A percentile compares a stretch with the other conserved stretches of the same genome.
Evolutionary conservation across 2,113 vertebrate genomes (phyloP).

Genomic region (Strix uralensis): DNA sequence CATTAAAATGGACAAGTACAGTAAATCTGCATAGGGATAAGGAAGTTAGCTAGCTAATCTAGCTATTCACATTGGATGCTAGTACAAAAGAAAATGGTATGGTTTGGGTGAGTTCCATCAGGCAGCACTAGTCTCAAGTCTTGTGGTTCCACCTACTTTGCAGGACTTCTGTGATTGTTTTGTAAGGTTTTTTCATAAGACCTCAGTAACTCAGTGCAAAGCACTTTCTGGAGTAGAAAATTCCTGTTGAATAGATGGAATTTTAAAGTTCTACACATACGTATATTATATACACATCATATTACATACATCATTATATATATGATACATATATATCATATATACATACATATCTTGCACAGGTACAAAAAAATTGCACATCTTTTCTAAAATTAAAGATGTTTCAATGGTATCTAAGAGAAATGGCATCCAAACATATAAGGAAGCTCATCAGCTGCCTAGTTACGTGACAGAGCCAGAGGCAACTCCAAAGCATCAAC

Average conservation of each 20-base stretch:
- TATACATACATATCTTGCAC: fast-evolving
- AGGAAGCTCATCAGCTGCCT: slow-evolving; percentile 5
- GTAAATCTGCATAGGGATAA: not conserved
- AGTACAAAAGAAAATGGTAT: not conserved
- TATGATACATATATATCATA: no score
- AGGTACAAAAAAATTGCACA: not conserved
- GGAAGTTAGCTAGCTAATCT: not conserved
- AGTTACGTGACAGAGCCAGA: not conserved
- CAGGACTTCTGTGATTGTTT: not conserved
- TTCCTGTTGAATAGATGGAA: not conserved
- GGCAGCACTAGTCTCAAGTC: not conserved
- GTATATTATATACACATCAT: fast-evolving
- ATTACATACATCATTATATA: not conserved
- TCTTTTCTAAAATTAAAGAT: not conserved
- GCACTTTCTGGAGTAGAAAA: not conserved
- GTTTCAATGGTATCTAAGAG: not conserved
- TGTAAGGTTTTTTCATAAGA: not conserved
- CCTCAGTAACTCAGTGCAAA: not conserved
- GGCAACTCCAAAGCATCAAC: slow-evolving; percentile 39
- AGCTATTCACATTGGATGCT: not conserved
- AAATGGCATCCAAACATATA: not conserved
- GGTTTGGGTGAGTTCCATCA: not conserved
- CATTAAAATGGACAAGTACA: not conserved
- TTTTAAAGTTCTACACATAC: not conserved
- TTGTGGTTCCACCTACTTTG: not conserved